phyloP scores from a whole-genome alignment of 2,113 vertebrate genomes.

The Oxyruncus cristatus region DNA sequence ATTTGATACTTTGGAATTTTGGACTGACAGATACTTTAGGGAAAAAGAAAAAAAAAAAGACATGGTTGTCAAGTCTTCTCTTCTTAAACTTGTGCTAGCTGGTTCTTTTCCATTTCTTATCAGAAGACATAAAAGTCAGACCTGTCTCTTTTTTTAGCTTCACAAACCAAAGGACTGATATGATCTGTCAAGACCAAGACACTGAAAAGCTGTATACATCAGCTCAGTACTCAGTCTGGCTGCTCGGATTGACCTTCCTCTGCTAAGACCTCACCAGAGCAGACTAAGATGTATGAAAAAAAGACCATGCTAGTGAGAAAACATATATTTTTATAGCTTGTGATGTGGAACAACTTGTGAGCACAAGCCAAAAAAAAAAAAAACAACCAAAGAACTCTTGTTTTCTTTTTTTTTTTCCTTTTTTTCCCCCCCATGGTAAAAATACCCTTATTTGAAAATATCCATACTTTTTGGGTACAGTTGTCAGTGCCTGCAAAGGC shows the following conservation, averaged over 20 bases:
- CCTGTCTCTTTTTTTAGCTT: background rate
- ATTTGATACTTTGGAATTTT: background rate
- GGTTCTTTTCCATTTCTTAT: background rate
- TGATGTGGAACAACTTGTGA: background rate
- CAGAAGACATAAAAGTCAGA: background rate
- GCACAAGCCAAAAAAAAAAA: background rate
- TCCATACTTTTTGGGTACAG: background rate
- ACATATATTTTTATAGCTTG: background rate
- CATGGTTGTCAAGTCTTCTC: background rate
- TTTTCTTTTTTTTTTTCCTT: background rate
- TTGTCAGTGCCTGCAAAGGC: background rate
- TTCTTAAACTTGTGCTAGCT: background rate
- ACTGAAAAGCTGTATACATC: background rate
- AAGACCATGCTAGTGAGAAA: background rate
- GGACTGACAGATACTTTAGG: background rate
- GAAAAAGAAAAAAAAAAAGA: background rate
- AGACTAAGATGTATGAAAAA: background rate
- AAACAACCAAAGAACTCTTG: rapidly evolving
- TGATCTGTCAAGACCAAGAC: background rate
- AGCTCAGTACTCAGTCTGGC: background rate
- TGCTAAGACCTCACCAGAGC: background rate
- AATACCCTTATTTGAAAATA: background rate
- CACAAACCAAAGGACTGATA: background rate
- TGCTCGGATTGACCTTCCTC: background rate
- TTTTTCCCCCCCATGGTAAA: background rate